Base-by-base conservation (phyloP, 2,113 vertebrate species). In the Semnornis frantzii region DNA sequence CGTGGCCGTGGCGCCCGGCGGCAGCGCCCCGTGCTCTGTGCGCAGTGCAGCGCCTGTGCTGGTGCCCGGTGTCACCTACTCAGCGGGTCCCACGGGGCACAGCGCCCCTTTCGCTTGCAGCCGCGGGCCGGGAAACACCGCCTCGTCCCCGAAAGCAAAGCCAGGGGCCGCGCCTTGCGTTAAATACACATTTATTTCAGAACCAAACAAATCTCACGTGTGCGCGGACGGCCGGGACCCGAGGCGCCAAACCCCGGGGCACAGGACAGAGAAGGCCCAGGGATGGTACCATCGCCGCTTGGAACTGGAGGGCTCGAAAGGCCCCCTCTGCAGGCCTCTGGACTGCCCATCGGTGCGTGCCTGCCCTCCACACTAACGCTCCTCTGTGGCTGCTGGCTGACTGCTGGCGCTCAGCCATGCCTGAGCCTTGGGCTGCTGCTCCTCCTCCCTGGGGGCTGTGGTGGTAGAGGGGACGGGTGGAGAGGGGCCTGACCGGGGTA, bases 171-270 rank as follows among this genome's bases (percentile, higher is more conserved):
- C 58, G 8, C 28, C 58, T 97, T 98, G 98, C 98, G 96, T 98
- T 98, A 98, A 93, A 97, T 98, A 98, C 98, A 98, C 98, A 93
- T 99, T 99, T 99, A 99, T 99, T 99, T 99, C 94, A 96, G 98
- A 98, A 98, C 94, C 96, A 97, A 97, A 99, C 98, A 98, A 98
- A 98, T 98, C 97, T 98, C 97, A 97, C 97, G 98, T 97, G 98
- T 97, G 97, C 98, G 98, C 98, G 97, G 98, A 98, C 96, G 97
- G 98, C 98, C 97, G 95, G 98, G 97, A 98, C 96, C 97, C 96
- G 95, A 97, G 97, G 98, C 93, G 97, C 97, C 97, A 97, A 98
- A 96, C 98, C 98, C 98, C 98, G 10, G 1, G 50, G 64, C 42
- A 33, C 39, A 2, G 34, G 64, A 21, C 82, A 34, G 60, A 64